Percentiles rank a stretch among this genome's conserved stretches.
Evolutionary conservation across 2,113 vertebrate genomes (phyloP).

Genomic region (Puntigrus tetrazona): DNA sequence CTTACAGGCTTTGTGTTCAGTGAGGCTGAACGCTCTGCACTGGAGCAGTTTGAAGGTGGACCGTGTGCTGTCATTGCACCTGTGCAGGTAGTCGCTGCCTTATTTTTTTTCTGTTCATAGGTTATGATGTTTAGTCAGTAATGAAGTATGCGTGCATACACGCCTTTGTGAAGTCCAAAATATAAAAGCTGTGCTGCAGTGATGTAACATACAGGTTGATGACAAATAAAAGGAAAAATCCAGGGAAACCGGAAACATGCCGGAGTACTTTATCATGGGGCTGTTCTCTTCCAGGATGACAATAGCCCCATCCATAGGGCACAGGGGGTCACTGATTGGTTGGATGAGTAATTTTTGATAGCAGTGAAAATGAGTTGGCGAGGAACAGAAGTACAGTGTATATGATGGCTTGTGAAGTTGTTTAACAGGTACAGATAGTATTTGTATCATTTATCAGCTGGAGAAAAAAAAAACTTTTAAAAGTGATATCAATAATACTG

Average conservation of each 20-base stretch:
- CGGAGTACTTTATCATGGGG: neutral
- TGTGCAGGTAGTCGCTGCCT: conserved; percentile 85
- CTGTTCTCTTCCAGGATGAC: neutral
- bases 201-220: neutral
- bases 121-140: neutral
- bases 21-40: conserved; percentile 89
- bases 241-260: neutral
- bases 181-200: neutral
- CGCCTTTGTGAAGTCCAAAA: neutral
- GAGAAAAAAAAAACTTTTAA: too few species aligned
- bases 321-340: neutral
- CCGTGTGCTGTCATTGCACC: conserved; percentile 98
- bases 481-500: too few species aligned
- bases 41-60: conserved; percentile 98
- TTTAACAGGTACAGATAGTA: too few species aligned
- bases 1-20: conserved; percentile 92
- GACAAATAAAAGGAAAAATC: neutral
- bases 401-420: too few species aligned
- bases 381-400: neutral
- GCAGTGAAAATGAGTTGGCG: neutral
- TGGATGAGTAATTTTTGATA: neutral
- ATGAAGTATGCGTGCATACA: neutral
- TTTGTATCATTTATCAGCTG: too few species aligned
- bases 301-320: neutral
- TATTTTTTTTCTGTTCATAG: neutral